These are phyloP conservation scores for Plectus sambesii DNA, from an alignment of 1,140 invertebrate genomes.

Conservation along the genomic window DNA sequence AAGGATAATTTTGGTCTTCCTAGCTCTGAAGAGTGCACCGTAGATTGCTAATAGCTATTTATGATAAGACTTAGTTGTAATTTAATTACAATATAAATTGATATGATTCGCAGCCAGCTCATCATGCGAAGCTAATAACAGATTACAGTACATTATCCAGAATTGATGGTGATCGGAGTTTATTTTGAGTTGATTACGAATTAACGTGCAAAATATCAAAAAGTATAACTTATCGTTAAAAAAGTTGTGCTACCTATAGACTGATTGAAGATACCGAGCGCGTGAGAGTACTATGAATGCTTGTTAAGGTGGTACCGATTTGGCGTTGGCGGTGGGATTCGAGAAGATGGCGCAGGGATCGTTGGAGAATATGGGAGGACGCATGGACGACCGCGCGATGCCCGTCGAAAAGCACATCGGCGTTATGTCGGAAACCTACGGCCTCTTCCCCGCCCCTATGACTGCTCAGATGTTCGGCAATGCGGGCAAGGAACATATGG, in stretches of 20 bases:
- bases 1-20: no score
- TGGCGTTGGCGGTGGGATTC: slow-evolving; percentile 83
- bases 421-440: slow-evolving; percentile 67
- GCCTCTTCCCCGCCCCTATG: slow-evolving; percentile 65
- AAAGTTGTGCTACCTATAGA: background rate
- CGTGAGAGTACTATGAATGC: background rate
- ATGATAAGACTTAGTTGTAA: no score
- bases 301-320: slow-evolving; percentile 58
- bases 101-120: no score
- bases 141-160: no score
- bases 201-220: no score
- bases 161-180: no score
- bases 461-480: slow-evolving; percentile 93
- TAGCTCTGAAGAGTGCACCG: no score
- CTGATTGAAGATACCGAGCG: background rate
- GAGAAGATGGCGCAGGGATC: slow-evolving; percentile 95
- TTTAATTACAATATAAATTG: no score
- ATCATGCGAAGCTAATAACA: no score
- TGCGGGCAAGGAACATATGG: slow-evolving; percentile 89
- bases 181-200: no score
- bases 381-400: slow-evolving; percentile 59
- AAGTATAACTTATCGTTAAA: no score
- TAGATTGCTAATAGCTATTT: no score
- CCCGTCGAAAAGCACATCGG: slow-evolving; percentile 84
- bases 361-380: slow-evolving; percentile 58